Base-by-base conservation (phyloP, 2,888 invertebrate species). In the Tiphia femorata region DNA sequence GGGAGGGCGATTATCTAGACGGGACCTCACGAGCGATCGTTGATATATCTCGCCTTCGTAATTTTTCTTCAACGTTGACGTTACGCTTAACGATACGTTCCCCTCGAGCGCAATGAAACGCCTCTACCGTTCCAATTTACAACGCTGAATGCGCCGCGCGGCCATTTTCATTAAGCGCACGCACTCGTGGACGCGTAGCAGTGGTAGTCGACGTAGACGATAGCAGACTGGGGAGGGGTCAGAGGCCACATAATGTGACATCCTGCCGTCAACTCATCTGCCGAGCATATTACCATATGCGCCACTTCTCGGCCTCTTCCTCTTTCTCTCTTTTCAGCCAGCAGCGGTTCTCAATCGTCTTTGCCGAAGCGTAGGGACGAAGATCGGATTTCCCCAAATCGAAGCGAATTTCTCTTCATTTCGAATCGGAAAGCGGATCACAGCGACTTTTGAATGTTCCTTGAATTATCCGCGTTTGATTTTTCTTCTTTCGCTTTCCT, bases 161-260 rank as follows among this genome's bases (percentile, higher is more conserved):
- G 67, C 62, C 72, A 72, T 80, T 79, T 78, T 75, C 75, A 78
- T 80, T 70, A 78, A 70, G 72, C 71, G 53, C 70, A 73, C 76
- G 76, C 70, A 69, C 59, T 62, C 60, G 17, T 4, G 7, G 12
- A n/a, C 2, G 20, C n/a, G 14, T 23, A 4, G 33, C 16, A 14
- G 53, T 58, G 59, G 56, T 58, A 63, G 54, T 64, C 56, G 57
- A 40, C 40, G 46, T 40, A 53, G 56, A 33, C 37, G 41, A 46
- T 42, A 47, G 4, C 37, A 20, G 4, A 20, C 2, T 10, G 16
- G 16, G 42, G 37, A 53, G 70, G 78, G 79, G 77, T 78, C 78
- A 78, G 59, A 77, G 77, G 76, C 71, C 73, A 77, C 73, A 71
- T 78, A 77, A 79, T 76, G 75, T 75, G 77, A 80, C 80, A 80